A percentile compares a stretch with the other conserved stretches of the same genome.
Conservation (phyloP, 2,113 vertebrate species). For the Leucoraja erinaceus region DNA sequence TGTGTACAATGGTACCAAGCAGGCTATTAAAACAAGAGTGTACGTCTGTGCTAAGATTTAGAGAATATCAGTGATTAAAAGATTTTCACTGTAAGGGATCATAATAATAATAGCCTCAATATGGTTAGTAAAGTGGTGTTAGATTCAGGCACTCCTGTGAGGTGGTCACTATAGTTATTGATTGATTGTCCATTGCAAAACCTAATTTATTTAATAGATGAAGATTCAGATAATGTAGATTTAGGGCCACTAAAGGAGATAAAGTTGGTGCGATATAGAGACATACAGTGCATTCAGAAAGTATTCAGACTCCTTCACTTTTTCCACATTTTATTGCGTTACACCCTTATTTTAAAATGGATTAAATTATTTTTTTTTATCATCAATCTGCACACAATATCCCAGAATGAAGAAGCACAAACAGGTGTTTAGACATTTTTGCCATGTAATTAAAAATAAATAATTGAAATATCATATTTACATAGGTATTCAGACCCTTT, state of each 20-base stretch:
- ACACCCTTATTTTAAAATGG: no score
- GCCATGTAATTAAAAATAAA: no score
- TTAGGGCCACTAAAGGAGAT: background rate
- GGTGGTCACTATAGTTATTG: background rate
- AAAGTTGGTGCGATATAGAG: background rate
- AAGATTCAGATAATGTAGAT: background rate
- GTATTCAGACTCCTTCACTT: no score
- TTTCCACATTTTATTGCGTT: no score
- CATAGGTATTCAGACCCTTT: no score
- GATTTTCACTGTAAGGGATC: background rate
- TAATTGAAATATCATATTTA: no score
- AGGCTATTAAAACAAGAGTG: background rate
- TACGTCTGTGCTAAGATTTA: background rate
- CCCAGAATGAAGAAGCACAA: no score
- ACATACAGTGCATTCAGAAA: background rate
- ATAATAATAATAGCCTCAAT: background rate
- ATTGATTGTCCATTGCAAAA: background rate
- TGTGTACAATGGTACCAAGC: background rate
- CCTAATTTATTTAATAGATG: constrained; percentile 12
- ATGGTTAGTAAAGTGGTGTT: background rate
- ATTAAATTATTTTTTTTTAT: no score
- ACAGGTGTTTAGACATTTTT: no score
- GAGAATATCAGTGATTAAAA: background rate
- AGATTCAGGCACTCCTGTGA: background rate
- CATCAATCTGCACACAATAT: no score